Evolutionary conservation across 2,888 invertebrate genomes (phyloP).

Genomic region (Tenthredo notha): DNA sequence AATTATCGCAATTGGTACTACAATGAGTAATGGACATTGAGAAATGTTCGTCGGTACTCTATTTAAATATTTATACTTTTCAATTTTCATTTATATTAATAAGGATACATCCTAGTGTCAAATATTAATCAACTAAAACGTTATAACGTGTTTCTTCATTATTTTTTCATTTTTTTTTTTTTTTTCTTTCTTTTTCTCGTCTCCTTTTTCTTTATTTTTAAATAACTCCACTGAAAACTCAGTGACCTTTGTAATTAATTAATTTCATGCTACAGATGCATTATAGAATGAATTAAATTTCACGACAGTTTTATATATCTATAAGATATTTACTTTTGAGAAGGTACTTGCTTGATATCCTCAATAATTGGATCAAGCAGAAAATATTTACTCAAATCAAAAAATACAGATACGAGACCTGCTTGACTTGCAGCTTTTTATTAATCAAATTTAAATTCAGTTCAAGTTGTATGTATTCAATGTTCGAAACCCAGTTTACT

Average conservation of each 20-base stretch:
- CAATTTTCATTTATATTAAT: constrained; percentile 18
- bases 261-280: constrained; percentile 42
- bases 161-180: not conserved
- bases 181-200: not conserved
- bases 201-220: not conserved
- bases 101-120: constrained; percentile 35
- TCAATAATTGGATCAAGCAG: not conserved
- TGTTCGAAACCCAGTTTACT: not conserved
- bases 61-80: constrained; percentile 37
- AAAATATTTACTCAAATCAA: not conserved
- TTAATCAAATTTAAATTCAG: constrained; percentile 3
- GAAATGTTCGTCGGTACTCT: constrained; percentile 39
- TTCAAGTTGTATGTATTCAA: not conserved
- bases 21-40: constrained; percentile 40
- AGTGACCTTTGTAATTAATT: constrained; percentile 38
- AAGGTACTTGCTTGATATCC: not conserved
- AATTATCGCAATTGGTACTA: constrained; percentile 33
- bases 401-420: not conserved
- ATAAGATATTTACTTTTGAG: constrained; percentile 15
- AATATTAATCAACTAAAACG: constrained; percentile 37
- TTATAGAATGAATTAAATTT: constrained; percentile 32
- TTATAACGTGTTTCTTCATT: not conserved
- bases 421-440: not conserved
- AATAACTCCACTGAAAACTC: constrained; percentile 19
- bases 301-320: constrained; percentile 14